Percentiles rank a stretch among this genome's conserved stretches.
These are phyloP conservation scores for Sigmodon hispidus DNA, from an alignment of 2,113 vertebrate genomes.

Conservation along the genomic window DNA sequence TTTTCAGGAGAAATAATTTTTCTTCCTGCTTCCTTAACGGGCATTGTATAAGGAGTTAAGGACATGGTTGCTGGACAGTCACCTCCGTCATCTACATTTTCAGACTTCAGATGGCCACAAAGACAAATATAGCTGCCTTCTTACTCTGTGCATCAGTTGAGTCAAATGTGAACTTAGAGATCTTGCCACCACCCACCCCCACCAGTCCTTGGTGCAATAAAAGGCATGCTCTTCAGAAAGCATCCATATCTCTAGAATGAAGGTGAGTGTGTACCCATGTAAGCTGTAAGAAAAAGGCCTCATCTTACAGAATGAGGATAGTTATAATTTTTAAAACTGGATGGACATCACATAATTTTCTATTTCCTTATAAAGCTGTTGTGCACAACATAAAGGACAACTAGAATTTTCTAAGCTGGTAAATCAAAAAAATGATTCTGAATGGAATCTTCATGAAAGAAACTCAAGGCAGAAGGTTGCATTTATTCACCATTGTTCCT, in stretches of 20 bases:
- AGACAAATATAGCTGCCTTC: slow-evolving; percentile 9
- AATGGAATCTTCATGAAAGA: slow-evolving; percentile 32
- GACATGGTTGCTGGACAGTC: background rate
- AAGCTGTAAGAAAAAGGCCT: background rate
- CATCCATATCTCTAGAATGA: background rate
- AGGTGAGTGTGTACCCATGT: background rate
- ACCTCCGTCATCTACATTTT: slow-evolving; percentile 13
- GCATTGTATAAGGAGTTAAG: slow-evolving; percentile 12
- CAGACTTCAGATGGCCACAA: slow-evolving; percentile 12
- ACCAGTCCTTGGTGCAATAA: background rate
- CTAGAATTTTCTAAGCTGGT: slow-evolving; percentile 34
- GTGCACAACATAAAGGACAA: background rate
- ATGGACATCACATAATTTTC: background rate
- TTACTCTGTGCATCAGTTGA: background rate
- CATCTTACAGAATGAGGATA: background rate
- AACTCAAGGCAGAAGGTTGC: background rate
- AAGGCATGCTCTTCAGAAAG: slow-evolving; percentile 43
- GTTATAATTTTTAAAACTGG: slow-evolving; percentile 9
- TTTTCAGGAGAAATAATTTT: background rate
- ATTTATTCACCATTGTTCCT: background rate
- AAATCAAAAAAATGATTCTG: background rate
- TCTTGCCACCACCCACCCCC: background rate
- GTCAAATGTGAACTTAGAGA: background rate
- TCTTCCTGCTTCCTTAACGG: slow-evolving; percentile 21
- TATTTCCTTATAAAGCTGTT: background rate